Conservation (phyloP, 37 sponge, comb jelly and placozoan species). For the Axinella damicornis region DNA sequence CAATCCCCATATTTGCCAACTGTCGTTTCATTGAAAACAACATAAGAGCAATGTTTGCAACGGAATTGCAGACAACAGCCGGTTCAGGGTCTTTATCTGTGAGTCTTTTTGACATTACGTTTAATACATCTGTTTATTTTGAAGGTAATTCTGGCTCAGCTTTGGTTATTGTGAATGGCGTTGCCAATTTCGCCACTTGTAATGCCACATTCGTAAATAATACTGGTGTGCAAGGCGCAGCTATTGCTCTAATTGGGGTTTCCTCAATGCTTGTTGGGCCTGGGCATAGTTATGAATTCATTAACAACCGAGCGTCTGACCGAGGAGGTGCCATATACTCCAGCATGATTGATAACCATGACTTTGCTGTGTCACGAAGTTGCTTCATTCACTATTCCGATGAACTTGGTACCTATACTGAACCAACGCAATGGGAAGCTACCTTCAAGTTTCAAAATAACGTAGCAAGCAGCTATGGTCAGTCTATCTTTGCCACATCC, state of each 20-base stretch:
- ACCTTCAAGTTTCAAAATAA: conserved; percentile 5
- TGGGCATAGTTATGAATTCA: background rate
- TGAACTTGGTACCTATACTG: background rate
- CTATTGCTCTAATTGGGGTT: background rate
- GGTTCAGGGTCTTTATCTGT: background rate
- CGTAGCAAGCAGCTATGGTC: conserved; percentile 13
- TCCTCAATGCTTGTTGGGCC: background rate
- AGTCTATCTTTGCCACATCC: conserved; percentile 34
- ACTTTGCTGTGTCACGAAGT: conserved; percentile 10
- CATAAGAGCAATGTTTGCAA: no score
- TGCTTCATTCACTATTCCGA: conserved; percentile 16
- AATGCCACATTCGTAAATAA: background rate
- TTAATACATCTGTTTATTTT: conserved; percentile 2
- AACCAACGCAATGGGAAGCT: background rate
- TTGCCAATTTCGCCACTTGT: conserved; percentile 10
- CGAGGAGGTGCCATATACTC: conserved; percentile 36
- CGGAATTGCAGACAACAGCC: background rate
- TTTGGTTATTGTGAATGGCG: background rate
- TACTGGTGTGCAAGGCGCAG: conserved; percentile 17
- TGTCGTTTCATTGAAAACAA: background rate
- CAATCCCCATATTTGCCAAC: background rate
- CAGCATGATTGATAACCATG: background rate
- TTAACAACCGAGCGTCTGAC: background rate
- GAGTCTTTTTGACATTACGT: conserved; percentile 8
- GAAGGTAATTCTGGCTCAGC: conserved; percentile 13